Percentiles rank a stretch among this genome's conserved stretches.
Conservation (phyloP, 2,888 invertebrate species). For the Pollenia angustigena region DNA sequence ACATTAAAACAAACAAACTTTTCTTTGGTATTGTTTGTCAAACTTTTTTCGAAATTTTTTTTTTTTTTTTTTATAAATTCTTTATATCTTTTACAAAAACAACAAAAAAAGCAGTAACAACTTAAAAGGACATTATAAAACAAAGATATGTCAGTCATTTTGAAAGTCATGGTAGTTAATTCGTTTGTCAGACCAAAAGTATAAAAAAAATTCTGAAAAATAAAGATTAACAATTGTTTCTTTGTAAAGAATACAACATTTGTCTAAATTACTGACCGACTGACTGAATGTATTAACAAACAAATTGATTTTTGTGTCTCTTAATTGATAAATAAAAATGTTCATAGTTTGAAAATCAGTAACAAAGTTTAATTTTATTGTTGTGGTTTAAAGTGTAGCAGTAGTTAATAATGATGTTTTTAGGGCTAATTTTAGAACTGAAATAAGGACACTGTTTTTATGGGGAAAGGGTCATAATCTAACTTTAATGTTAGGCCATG, state of each 20-base stretch:
- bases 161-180: conserved; percentile 27
- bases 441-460: no score
- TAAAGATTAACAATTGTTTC: not conserved
- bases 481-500: no score
- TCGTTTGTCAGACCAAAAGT: conserved; percentile 12
- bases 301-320: conserved; percentile 8
- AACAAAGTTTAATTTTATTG: not conserved
- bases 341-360: conserved; percentile 10
- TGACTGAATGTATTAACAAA: conserved; percentile 2
- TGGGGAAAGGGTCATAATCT: no score
- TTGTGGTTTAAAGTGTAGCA: not conserved
- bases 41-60: not conserved
- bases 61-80: conserved; percentile 11
- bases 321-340: conserved; percentile 24
- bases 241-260: no score
- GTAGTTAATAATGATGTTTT: conserved; percentile 1
- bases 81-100: not conserved
- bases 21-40: conserved; percentile 14
- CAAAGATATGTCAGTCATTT: conserved; percentile 43
- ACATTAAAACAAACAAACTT: conserved; percentile 18
- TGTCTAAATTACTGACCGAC: not conserved
- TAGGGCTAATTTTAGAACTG: no score
- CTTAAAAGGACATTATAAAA: conserved; percentile 10
- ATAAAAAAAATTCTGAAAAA: not conserved
- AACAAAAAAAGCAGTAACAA: conserved; percentile 1